Percentiles rank a stretch among this genome's conserved stretches.
phyloP scores from a whole-genome alignment of 2,113 vertebrate species.

The Piprites chloris region DNA sequence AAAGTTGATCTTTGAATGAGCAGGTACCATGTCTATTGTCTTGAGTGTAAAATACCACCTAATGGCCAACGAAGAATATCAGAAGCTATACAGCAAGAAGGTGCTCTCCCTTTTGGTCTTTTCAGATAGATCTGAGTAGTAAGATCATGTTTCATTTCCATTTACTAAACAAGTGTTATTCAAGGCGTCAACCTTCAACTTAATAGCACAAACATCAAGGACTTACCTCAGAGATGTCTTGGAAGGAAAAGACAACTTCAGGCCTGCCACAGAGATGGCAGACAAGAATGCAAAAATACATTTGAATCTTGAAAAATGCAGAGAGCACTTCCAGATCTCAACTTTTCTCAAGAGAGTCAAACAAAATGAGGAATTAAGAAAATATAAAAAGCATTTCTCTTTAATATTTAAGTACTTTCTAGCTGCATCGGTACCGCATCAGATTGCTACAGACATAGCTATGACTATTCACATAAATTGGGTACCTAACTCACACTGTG shows the following conservation, averaged over 20 bases:
- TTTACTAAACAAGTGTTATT: background rate
- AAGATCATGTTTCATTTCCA: background rate
- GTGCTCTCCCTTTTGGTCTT: background rate
- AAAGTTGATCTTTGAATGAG: background rate
- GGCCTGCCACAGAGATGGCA: background rate
- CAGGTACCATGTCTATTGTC: background rate
- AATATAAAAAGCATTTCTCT: background rate
- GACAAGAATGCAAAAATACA: background rate
- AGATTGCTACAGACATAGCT: background rate
- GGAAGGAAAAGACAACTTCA: background rate
- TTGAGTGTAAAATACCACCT: background rate
- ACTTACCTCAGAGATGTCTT: background rate
- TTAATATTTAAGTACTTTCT: background rate
- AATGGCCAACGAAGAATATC: background rate
- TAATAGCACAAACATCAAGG: background rate
- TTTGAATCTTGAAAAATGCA: background rate
- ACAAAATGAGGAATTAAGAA: background rate
- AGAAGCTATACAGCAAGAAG: background rate
- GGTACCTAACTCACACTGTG: background rate
- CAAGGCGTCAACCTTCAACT: background rate
- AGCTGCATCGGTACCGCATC: background rate
- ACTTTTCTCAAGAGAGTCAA: background rate
- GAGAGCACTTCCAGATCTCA: background rate
- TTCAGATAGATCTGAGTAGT: background rate
- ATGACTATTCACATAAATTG: background rate